Percentiles rank a stretch among this genome's conserved stretches.
phyloP scores from a whole-genome alignment of 2,797 vertebrate species.

The Sciaenops ocellatus region DNA sequence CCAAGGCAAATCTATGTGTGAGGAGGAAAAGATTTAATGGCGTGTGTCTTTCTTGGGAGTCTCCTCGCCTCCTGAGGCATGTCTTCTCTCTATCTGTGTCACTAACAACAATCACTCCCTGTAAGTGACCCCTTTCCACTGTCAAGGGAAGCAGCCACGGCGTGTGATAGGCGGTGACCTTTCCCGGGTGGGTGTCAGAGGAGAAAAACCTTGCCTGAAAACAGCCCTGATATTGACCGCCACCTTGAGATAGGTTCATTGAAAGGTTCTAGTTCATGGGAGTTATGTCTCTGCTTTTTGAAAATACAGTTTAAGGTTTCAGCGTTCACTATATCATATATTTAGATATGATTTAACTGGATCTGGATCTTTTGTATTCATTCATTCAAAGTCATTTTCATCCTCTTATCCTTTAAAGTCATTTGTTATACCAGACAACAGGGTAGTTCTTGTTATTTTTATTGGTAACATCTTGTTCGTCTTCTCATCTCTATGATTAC shows the following conservation, averaged over 20 bases:
- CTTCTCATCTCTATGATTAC: slow-evolving; percentile 10
- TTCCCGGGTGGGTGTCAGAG: slow-evolving; percentile 23
- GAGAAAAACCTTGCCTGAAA: background rate
- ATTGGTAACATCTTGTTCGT: background rate
- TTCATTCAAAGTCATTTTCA: slow-evolving; percentile 7
- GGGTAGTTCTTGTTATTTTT: slow-evolving; percentile 18
- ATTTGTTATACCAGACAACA: slow-evolving; percentile 1
- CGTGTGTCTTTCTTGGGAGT: slow-evolving; percentile 4
- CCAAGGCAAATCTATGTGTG: slow-evolving; percentile 19
- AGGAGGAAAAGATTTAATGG: slow-evolving; percentile 21
- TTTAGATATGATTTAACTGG: slow-evolving; percentile 5
- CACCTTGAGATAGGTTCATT: background rate
- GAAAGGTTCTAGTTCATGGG: slow-evolving; percentile 24
- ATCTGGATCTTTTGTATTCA: slow-evolving; percentile 23
- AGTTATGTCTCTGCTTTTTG: background rate
- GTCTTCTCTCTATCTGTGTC: slow-evolving; percentile 22
- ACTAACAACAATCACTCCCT: slow-evolving; percentile 33
- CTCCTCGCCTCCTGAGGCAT: slow-evolving; percentile 3
- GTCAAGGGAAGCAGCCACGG: slow-evolving; percentile 10
- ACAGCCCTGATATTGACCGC: slow-evolving; percentile 2
- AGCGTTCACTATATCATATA: background rate
- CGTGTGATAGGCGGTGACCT: slow-evolving; percentile 35
- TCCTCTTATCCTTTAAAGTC: slow-evolving; percentile 20
- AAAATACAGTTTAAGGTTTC: background rate
- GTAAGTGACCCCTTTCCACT: slow-evolving; percentile 24